Evolutionary conservation across 2,113 vertebrate species (phyloP).

Genomic region (Aspiorhynchus laticeps): DNA sequence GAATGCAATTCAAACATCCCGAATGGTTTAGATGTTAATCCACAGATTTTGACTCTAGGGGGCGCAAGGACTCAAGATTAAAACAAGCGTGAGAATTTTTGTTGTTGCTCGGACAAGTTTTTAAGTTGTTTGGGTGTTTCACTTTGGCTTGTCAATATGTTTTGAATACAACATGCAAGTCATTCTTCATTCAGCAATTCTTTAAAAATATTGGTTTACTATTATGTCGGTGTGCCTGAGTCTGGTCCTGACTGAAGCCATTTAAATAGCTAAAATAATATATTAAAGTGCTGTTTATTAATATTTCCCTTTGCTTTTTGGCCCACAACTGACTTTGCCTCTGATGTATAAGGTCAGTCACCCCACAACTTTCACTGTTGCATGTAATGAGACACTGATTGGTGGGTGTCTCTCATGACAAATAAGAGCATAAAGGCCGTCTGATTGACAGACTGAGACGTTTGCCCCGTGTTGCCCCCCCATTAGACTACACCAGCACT

Average conservation of each 20-base stretch:
- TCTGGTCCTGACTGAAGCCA: neutral
- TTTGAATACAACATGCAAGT: neutral
- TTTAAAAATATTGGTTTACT: neutral
- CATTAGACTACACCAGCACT: slow-evolving; percentile 45
- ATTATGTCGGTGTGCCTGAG: neutral
- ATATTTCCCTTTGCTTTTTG: neutral
- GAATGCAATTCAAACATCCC: neutral
- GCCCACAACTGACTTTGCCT: slow-evolving; percentile 45
- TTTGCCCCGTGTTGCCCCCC: slow-evolving; percentile 49
- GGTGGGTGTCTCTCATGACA: slow-evolving; percentile 31
- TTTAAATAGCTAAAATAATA: neutral
- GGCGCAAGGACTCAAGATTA: neutral
- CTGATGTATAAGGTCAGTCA: slow-evolving; percentile 43
- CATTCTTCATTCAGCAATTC: neutral
- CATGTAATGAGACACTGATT: slow-evolving; percentile 47
- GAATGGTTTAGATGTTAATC: neutral
- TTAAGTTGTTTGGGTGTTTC: neutral
- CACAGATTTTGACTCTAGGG: neutral
- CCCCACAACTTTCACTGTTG: slow-evolving; percentile 55
- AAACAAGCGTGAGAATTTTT: neutral
- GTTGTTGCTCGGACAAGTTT: neutral
- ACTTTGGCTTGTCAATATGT: neutral
- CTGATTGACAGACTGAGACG: slow-evolving; percentile 54
- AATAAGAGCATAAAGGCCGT: slow-evolving; percentile 37
- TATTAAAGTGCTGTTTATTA: neutral